phyloP scores from a whole-genome alignment of 1,140 invertebrate genomes.

The Drosophila ananassae region DNA sequence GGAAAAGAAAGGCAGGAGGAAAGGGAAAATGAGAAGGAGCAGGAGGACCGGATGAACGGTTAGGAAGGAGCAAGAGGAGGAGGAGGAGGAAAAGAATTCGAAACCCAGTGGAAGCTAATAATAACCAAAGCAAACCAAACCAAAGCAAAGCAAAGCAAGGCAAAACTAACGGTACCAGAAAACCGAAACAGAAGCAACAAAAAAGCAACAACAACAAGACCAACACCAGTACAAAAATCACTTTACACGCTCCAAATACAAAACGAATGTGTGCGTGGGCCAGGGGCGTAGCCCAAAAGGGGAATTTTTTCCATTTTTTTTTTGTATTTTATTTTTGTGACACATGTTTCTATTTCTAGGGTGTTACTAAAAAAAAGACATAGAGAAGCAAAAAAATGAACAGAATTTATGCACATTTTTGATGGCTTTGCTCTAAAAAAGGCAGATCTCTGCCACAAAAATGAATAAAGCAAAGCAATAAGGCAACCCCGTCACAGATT shows the following conservation, averaged over 20 bases:
- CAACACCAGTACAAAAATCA: slow-evolving; percentile 49
- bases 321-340: background rate
- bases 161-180: slow-evolving; percentile 10
- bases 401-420: background rate
- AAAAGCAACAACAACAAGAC: background rate
- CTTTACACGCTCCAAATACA: slow-evolving; percentile 57
- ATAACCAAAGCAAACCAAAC: slow-evolving; percentile 15
- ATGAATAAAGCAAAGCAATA: too few species aligned
- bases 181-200: slow-evolving; percentile 9
- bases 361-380: too few species aligned
- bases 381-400: too few species aligned
- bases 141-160: slow-evolving; percentile 23
- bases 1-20: slow-evolving; percentile 8
- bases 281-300: slow-evolving; percentile 12
- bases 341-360: background rate
- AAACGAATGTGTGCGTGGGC: slow-evolving; percentile 11
- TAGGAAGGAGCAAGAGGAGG: background rate
- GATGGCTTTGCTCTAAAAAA: background rate
- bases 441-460: too few species aligned
- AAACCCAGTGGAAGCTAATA: slow-evolving; percentile 34
- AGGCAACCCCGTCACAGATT: too few species aligned
- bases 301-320: background rate
- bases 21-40: background rate
- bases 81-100: slow-evolving; percentile 7
- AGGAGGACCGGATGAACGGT: too few species aligned